These are phyloP conservation scores for Himalopsyche phryganea DNA, from an alignment of 1,140 invertebrate species.

Conservation along the genomic window DNA sequence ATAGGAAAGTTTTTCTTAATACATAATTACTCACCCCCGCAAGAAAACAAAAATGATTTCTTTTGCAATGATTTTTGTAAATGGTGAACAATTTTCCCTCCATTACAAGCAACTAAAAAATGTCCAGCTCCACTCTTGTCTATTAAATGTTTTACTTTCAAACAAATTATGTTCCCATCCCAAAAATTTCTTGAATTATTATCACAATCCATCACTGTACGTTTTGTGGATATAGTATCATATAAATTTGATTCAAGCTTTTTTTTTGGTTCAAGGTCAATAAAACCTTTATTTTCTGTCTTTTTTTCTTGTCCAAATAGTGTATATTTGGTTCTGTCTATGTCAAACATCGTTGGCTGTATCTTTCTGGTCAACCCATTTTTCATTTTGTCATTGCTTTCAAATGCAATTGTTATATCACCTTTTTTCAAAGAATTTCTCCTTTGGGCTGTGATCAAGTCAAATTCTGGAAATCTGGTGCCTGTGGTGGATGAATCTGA, in stretches of 20 bases:
- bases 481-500: neutral
- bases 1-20: no score
- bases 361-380: neutral
- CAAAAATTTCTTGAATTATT: no score
- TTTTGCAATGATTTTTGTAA: constrained; percentile 9
- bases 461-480: constrained; percentile 35
- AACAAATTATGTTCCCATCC: constrained; percentile 10
- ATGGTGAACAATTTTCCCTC: constrained; percentile 16
- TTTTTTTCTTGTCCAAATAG: no score
- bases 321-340: no score
- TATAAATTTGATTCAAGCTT: neutral
- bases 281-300: no score
- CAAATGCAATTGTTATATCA: constrained; percentile 26
- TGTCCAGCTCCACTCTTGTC: constrained; percentile 5
- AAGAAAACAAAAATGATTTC: constrained; percentile 12
- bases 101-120: constrained; percentile 21
- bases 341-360: neutral
- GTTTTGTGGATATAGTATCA: neutral
- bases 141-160: constrained; percentile 6
- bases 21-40: constrained; percentile 26
- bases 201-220: no score
- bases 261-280: no score
- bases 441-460: constrained; percentile 41
- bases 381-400: no score
- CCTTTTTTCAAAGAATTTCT: constrained; percentile 37